Percentiles rank a stretch among this genome's conserved stretches.
Conservation (phyloP, 2,113 vertebrate species). For the Aepyceros melampus region DNA sequence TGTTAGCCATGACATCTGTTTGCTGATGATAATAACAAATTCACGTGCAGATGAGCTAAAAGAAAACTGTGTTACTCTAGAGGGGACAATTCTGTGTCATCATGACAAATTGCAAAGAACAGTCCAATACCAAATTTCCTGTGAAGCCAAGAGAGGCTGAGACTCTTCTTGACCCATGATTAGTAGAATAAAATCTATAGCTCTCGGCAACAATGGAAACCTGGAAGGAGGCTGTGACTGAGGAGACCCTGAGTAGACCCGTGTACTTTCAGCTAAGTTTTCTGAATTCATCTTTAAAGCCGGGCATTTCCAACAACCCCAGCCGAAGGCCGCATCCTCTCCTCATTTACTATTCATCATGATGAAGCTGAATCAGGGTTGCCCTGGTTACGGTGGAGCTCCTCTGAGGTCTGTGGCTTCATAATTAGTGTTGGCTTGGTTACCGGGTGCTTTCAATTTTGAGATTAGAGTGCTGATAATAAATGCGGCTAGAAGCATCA, state of each 20-base stretch:
- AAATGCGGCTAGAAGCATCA: neutral
- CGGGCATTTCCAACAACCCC: neutral
- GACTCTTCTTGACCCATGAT: neutral
- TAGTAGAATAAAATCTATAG: neutral
- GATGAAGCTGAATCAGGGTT: conserved; percentile 39
- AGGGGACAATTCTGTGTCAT: neutral
- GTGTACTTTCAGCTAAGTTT: neutral
- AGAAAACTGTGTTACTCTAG: neutral
- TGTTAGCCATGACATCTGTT: neutral
- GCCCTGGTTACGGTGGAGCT: conserved; percentile 53
- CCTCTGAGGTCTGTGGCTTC: neutral
- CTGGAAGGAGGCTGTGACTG: fast-evolving
- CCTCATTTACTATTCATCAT: neutral
- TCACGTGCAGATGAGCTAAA: neutral
- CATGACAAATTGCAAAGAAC: neutral
- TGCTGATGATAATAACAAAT: neutral
- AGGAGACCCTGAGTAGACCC: neutral
- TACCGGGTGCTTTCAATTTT: conserved; percentile 49
- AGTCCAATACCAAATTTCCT: neutral
- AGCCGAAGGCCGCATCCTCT: neutral
- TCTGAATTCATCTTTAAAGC: neutral
- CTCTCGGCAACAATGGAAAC: neutral
- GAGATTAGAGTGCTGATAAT: neutral
- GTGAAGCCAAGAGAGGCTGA: neutral
- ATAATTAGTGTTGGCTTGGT: conserved; percentile 68